A percentile compares a stretch with the other conserved stretches of the same genome.
phyloP scores from a whole-genome alignment of 2,797 vertebrate genomes.

The Acanthornis magna region DNA sequence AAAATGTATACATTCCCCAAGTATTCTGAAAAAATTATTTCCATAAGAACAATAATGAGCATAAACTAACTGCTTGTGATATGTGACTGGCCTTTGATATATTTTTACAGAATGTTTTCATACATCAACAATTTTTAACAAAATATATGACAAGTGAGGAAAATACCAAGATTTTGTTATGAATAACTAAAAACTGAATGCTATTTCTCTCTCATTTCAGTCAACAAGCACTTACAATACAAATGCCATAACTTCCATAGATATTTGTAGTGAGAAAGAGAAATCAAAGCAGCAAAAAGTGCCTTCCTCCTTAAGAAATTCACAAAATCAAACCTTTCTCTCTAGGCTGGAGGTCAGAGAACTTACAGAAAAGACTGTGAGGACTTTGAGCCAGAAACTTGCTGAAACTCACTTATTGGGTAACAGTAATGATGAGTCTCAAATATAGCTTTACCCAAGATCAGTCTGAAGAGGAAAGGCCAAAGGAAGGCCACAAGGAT shows the following conservation, averaged over 20 bases:
- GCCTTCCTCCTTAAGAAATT: background rate
- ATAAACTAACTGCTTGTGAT: background rate
- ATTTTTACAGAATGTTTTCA: background rate
- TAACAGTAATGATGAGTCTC: background rate
- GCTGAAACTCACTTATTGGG: background rate
- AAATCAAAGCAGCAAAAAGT: background rate
- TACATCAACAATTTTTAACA: background rate
- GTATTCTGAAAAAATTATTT: background rate
- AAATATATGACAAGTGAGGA: background rate
- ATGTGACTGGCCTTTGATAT: background rate
- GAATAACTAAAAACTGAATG: background rate
- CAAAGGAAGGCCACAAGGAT: background rate
- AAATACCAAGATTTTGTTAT: background rate
- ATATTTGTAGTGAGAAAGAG: background rate
- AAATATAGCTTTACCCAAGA: background rate
- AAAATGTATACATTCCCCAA: background rate
- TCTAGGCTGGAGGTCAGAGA: background rate
- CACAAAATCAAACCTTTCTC: background rate
- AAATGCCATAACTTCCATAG: background rate
- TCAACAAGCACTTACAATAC: background rate
- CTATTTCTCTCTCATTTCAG: background rate
- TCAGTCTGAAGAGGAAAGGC: background rate
- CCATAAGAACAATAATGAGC: background rate
- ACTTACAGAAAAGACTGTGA: background rate
- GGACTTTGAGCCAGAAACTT: background rate